A percentile compares a stretch with the other conserved stretches of the same genome.
phyloP scores from a whole-genome alignment of 2,113 vertebrate species.

The Albula goreensis region DNA sequence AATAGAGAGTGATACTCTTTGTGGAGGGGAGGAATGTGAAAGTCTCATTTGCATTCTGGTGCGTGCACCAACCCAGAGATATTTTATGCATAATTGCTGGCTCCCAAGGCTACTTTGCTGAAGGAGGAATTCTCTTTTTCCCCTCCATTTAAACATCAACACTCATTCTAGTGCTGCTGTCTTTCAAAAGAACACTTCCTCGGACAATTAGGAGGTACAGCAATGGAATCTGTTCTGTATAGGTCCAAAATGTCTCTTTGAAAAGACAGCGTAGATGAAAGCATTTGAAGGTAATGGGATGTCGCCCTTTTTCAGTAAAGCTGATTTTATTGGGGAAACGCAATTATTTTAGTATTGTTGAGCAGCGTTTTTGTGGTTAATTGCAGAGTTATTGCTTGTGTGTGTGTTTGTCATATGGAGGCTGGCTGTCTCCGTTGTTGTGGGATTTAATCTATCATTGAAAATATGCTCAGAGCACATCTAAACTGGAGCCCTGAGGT shows the following conservation, averaged over 20 bases:
- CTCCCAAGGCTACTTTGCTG: constrained; percentile 36
- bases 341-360: constrained; percentile 17
- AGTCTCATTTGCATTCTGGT: constrained; percentile 58
- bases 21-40: constrained; percentile 57
- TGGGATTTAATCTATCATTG: constrained; percentile 5
- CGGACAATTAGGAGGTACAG: constrained; percentile 44
- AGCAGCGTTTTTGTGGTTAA: constrained; percentile 29
- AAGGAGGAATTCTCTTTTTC: constrained; percentile 35
- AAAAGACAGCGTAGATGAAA: constrained; percentile 29
- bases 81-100: constrained; percentile 46
- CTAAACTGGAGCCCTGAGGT: not conserved
- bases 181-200: constrained; percentile 36
- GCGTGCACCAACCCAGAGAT: constrained; percentile 49
- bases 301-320: not conserved
- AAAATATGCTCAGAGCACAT: not conserved
- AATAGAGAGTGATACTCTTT: constrained; percentile 57
- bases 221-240: constrained; percentile 19
- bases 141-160: constrained; percentile 40
- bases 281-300: not conserved
- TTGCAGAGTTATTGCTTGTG: constrained; percentile 23
- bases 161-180: constrained; percentile 32
- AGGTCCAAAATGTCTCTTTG: constrained; percentile 30
- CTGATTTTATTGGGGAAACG: not conserved
- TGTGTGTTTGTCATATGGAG: constrained; percentile 19
- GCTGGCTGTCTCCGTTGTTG: constrained; percentile 21